Base-by-base conservation (phyloP, 2,797 vertebrate species). In the Sardinella longiceps region DNA sequence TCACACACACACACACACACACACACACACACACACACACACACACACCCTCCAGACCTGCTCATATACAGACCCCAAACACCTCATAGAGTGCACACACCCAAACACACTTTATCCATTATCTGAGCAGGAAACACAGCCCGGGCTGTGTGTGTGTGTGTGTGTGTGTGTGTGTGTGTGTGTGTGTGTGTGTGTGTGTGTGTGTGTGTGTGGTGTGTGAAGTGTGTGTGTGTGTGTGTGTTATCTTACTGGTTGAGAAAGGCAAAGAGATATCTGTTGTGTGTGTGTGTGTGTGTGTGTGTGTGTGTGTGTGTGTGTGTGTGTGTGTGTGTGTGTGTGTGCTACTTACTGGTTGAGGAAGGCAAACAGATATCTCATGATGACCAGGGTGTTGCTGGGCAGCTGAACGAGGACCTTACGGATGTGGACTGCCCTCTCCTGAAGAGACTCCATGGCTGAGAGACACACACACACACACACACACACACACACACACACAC, bases 281-380 rank as follows among this genome's bases (percentile, higher is more conserved):
- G n/a, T n/a, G n/a, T n/a, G n/a, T n/a, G n/a, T n/a, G n/a, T n/a
- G n/a, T n/a, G n/a, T 23, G 51, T 56, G 18, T 56, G 18, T 56
- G 60, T 56, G 51, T 56, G 18, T 56, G 51, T 56, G 51, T 56
- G 51, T 56, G 50, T 53, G 50, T 23, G 51, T 5, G 20, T 20
- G 15, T 20, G 51, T 23, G 51, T 56, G 53, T 56, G 20, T 56
- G 20, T 56, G 53, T 56, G 18, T 5, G 48, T 51, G 0, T 86
- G 83, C 83, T 92, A n/a, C 98, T 99, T 91, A 99, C 98, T 99
- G 97, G 89, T 92, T 96, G 90, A 99, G 98, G 95, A 99, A 99
- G 83, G 97, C n/a, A n/a, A n/a, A n/a, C n/a, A n/a, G n/a, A n/a
- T n/a, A n/a, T 97, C 98, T 96, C 98, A 99, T 99, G 88, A 99